Conservation (phyloP, 1,140 invertebrate species). For the Ctenoplectra terminalis region DNA sequence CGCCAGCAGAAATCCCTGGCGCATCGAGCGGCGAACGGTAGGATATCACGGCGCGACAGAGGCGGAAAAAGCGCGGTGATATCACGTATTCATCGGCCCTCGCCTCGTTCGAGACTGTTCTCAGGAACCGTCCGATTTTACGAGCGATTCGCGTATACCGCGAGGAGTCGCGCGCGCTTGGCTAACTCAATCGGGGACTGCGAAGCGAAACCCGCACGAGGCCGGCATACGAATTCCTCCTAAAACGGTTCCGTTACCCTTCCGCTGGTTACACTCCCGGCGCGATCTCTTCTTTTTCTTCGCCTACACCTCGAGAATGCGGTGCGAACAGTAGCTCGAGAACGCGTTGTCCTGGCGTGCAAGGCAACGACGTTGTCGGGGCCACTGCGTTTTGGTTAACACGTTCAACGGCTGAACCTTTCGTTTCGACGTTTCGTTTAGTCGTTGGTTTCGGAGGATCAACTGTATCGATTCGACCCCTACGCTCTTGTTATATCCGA, state of each 20-base stretch:
- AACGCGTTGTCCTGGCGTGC: neutral
- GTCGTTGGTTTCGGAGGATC: too few species aligned
- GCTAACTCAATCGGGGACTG: conserved; percentile 55
- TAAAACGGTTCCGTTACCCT: conserved; percentile 28
- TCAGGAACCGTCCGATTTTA: conserved; percentile 47
- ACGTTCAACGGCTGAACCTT: too few species aligned
- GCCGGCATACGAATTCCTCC: conserved; percentile 49
- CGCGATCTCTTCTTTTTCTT: neutral
- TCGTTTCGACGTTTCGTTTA: too few species aligned
- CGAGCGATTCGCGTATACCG: conserved; percentile 57
- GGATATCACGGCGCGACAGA: conserved; percentile 15
- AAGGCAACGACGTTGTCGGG: too few species aligned
- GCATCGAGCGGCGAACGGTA: neutral
- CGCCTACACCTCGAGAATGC: too few species aligned
- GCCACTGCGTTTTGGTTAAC: too few species aligned
- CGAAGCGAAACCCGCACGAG: conserved; percentile 31
- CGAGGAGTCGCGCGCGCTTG: too few species aligned
- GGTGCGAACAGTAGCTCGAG: neutral
- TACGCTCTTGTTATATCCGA: too few species aligned
- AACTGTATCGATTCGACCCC: too few species aligned
- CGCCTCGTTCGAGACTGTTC: conserved; percentile 22
- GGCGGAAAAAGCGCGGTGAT: conserved; percentile 21
- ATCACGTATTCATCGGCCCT: conserved; percentile 48
- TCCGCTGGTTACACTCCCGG: conserved; percentile 11
- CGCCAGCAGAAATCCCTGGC: neutral